These are phyloP conservation scores for Leptopilina myrica DNA, from an alignment of 2,888 invertebrate genomes.

Conservation along the genomic window DNA sequence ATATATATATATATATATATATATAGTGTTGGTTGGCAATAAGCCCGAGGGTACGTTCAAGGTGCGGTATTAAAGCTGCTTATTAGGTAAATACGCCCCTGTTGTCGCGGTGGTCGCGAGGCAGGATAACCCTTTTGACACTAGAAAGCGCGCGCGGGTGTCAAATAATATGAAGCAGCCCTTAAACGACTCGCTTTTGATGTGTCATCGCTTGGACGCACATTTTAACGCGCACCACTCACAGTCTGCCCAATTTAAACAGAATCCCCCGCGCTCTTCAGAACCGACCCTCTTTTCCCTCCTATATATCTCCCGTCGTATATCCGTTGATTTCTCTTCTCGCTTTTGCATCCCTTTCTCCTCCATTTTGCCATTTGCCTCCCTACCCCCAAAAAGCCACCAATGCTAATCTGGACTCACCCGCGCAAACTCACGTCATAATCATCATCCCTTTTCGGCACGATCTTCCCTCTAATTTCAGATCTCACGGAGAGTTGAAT, in stretches of 20 bases:
- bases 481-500: constrained; percentile 49
- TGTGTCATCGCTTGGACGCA: constrained; percentile 72
- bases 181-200: constrained; percentile 72
- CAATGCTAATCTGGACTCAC: constrained; percentile 46
- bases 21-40: constrained; percentile 62
- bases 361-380: background rate
- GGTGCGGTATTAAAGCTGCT: constrained; percentile 55
- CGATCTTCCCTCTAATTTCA: constrained; percentile 55
- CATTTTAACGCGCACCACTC: constrained; percentile 63
- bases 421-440: constrained; percentile 60
- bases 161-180: constrained; percentile 69
- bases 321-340: constrained; percentile 46
- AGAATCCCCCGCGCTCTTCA: constrained; percentile 42
- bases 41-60: constrained; percentile 61
- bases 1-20: too few relatives aligned
- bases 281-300: constrained; percentile 30
- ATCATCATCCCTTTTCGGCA: constrained; percentile 57
- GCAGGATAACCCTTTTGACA: constrained; percentile 69
- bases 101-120: constrained; percentile 54
- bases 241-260: constrained; percentile 66
- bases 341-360: constrained; percentile 37
- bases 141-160: constrained; percentile 56
- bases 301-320: background rate
- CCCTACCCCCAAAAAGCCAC: background rate
- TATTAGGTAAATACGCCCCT: constrained; percentile 62